These are phyloP conservation scores for Tokudaia muenninki DNA, from an alignment of 2,797 vertebrate genomes.

Conservation along the genomic window DNA sequence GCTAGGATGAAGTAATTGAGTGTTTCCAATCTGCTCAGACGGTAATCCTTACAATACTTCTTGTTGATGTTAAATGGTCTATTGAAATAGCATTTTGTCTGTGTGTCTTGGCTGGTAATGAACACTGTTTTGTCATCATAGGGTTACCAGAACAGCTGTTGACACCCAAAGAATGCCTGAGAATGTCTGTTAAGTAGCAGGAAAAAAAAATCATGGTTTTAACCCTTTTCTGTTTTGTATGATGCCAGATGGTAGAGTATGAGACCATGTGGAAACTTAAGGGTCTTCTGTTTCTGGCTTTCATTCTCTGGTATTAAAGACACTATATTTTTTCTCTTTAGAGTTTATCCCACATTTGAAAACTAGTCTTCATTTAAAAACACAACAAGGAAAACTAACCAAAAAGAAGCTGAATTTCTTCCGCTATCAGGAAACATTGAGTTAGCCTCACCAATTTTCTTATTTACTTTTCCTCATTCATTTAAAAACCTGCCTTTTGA, in stretches of 20 bases:
- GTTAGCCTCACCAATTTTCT: conserved; percentile 21
- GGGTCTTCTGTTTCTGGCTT: conserved; percentile 24
- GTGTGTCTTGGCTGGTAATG: conserved; percentile 78
- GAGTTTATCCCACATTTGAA: neutral
- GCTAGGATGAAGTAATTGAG: conserved; percentile 79
- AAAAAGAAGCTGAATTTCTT: neutral
- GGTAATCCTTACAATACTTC: conserved; percentile 72
- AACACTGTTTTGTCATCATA: conserved; percentile 74
- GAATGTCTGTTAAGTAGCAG: conserved; percentile 60
- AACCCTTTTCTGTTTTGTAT: conserved; percentile 55
- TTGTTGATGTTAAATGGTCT: conserved; percentile 78
- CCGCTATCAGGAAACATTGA: conserved; percentile 18
- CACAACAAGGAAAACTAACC: neutral
- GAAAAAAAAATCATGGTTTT: conserved; percentile 59
- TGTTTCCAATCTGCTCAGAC: conserved; percentile 77
- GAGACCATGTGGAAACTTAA: conserved; percentile 5
- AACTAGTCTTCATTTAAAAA: conserved; percentile 35
- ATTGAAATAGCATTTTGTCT: conserved; percentile 79
- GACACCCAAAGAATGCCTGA: conserved; percentile 74
- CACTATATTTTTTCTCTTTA: conserved; percentile 53
- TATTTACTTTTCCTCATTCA: conserved; percentile 8
- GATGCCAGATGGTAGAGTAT: conserved; percentile 47
- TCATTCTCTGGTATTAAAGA: neutral
- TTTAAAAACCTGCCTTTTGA: conserved; percentile 27
- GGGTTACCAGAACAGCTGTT: conserved; percentile 78